Base-by-base conservation (phyloP, 2,797 vertebrate genomes). In the Coreius guichenoti region DNA sequence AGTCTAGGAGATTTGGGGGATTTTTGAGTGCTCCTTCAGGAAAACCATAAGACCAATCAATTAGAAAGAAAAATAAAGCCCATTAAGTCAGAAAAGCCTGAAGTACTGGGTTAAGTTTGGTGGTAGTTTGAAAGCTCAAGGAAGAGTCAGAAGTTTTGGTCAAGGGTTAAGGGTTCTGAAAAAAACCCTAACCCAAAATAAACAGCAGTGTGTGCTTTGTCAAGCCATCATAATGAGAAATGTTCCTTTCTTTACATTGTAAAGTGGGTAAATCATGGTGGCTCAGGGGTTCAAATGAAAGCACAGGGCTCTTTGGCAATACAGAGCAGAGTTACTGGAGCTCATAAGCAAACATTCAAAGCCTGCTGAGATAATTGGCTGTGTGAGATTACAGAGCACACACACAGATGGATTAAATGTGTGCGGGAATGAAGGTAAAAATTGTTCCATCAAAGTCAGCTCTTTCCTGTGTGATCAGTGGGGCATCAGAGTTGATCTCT, bases 141-240 rank as follows among this genome's bases (percentile, higher is more conserved):
- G 1, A 80, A 67, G 26, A 65, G 39, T 80, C 58, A 65, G 29
- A 65, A 81, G 47, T 69, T 33, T 51, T 68, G 79, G 61, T 79
- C 58, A 77, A 77, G 54, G 75, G 54, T 58, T 31, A 90, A 75
- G 75, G 86, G 90, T 92, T 90, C 90, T 90, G 92, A 82, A 91
- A 80, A 89, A 86, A 23, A 80, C 39, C 54, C 78, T 86, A 31
- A 68, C 81, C 90, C 78, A 80, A 80, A 65, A 80, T 68, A 80
- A 89, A 90, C 89, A 70, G 90, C 91, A 87, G 86, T 39, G 47
- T 85, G 89, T 82, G 92, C 39, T 80, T 80, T 80, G 45, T 67
- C 43, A n/a, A 81, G 79, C 65, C 79, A 11, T 36, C 63, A 36
- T 81, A 69, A 83, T 63, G 58, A 83, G 43, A 65, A 74, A 47